phyloP scores from a whole-genome alignment of 2,888 invertebrate species.

The Ischnura elegans region DNA sequence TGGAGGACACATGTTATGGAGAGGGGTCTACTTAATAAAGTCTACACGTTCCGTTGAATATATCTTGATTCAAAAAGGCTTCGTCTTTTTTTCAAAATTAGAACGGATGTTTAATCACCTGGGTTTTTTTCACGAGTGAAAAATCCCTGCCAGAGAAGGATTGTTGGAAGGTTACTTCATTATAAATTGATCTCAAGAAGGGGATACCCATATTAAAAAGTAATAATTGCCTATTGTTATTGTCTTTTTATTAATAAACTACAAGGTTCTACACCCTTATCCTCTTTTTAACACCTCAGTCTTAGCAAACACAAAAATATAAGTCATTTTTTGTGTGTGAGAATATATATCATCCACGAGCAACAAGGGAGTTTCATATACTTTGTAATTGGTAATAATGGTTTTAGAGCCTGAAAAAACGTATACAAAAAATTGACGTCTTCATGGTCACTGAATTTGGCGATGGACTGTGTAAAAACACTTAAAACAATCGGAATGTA shows the following conservation, averaged over 20 bases:
- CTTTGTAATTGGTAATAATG: background rate
- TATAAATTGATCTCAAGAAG: constrained; percentile 54
- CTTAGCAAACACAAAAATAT: constrained; percentile 66
- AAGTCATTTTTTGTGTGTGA: constrained; percentile 59
- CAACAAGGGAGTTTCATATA: background rate
- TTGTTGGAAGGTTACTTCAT: constrained; percentile 44
- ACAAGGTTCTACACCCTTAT: constrained; percentile 49
- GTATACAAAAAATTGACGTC: constrained; percentile 43
- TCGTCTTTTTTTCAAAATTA: constrained; percentile 25
- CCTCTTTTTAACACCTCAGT: constrained; percentile 50
- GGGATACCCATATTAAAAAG: constrained; percentile 40
- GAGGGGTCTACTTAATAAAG: constrained; percentile 15
- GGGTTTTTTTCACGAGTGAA: constrained; percentile 44
- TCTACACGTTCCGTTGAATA: constrained; percentile 40
- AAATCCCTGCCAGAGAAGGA: constrained; percentile 51
- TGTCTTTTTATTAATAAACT: constrained; percentile 55
- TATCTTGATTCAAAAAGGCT: constrained; percentile 58
- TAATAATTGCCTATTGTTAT: constrained; percentile 56
- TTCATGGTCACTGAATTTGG: constrained; percentile 33
- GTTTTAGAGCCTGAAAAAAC: constrained; percentile 50
- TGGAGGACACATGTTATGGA: constrained; percentile 30
- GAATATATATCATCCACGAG: constrained; percentile 3
- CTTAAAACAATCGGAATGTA: constrained; percentile 1
- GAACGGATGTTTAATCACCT: constrained; percentile 61
- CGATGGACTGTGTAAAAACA: constrained; percentile 33